phyloP scores from a whole-genome alignment of 2,888 invertebrate genomes.

The Caenorhabditis angaria region DNA sequence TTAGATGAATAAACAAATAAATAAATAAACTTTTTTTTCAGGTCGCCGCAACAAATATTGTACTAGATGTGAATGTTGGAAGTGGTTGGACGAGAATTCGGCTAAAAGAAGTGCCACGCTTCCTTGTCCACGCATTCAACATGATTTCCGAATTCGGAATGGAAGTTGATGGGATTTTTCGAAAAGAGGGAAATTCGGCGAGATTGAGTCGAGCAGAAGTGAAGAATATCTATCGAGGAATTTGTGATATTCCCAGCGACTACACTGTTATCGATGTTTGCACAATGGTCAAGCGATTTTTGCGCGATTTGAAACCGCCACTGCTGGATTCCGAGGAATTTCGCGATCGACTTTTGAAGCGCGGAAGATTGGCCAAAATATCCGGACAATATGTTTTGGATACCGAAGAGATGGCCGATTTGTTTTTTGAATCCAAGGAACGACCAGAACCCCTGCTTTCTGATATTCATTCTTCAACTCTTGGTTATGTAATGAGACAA shows the following conservation, averaged over 20 bases:
- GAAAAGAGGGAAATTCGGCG: conserved; percentile 55
- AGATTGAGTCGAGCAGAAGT: conserved; percentile 41
- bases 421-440: conserved; percentile 22
- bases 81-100: conserved; percentile 36
- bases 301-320: conserved; percentile 49
- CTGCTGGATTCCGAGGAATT: conserved; percentile 42
- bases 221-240: conserved; percentile 43
- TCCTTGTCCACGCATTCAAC: conserved; percentile 61
- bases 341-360: conserved; percentile 24
- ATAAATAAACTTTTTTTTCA: conserved; percentile 9
- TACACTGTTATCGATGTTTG: conserved; percentile 60
- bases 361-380: conserved; percentile 21
- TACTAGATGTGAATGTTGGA: conserved; percentile 36
- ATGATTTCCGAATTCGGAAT: conserved; percentile 46
- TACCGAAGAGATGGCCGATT: conserved; percentile 31
- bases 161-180: conserved; percentile 59
- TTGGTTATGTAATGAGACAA: conserved; percentile 57
- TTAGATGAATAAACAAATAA: too few species aligned
- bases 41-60: conserved; percentile 27
- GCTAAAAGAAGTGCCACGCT: conserved; percentile 43
- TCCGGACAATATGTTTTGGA: conserved; percentile 19
- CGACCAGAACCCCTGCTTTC: conserved; percentile 18
- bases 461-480: conserved; percentile 44
- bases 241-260: conserved; percentile 45
- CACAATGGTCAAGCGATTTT: conserved; percentile 59